A percentile compares a stretch with the other conserved stretches of the same genome.
Conservation (phyloP, 2,888 invertebrate genomes). For the Nomada flava region DNA sequence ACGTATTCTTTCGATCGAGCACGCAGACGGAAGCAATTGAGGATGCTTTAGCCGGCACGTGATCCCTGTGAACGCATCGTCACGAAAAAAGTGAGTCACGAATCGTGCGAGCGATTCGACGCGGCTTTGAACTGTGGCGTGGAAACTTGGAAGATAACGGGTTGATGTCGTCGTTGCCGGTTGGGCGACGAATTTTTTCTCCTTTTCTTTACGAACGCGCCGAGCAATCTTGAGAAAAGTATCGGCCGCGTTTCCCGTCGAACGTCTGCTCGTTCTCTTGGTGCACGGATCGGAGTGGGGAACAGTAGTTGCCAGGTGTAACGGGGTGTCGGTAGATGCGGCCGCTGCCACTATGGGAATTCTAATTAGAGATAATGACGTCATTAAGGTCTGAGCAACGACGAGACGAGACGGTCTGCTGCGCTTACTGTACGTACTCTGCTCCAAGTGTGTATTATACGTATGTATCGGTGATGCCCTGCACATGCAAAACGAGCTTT, state of each 20-base stretch:
- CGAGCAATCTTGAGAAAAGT: too few species aligned
- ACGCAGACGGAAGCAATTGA: too few species aligned
- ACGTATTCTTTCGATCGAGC: too few species aligned
- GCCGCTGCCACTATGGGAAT: constrained; percentile 72
- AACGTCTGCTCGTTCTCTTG: constrained; percentile 5
- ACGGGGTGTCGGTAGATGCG: constrained; percentile 56
- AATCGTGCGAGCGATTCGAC: constrained; percentile 14
- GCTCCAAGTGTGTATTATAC: constrained; percentile 29
- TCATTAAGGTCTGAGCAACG: constrained; percentile 81
- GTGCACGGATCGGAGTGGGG: constrained; percentile 3
- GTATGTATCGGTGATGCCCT: constrained; percentile 16
- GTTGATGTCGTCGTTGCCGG: too few species aligned
- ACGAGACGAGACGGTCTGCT: constrained; percentile 80
- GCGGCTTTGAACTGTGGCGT: constrained; percentile 43
- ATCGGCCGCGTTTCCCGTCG: constrained; percentile 24
- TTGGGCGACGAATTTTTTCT: too few species aligned
- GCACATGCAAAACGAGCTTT: constrained; percentile 54
- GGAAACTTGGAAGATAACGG: not conserved
- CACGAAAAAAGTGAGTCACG: constrained; percentile 1
- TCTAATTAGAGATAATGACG: constrained; percentile 82
- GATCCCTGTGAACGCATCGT: too few species aligned
- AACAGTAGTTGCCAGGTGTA: constrained; percentile 53
- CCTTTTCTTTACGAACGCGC: not conserved
- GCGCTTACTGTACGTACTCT: constrained; percentile 74
- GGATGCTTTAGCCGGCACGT: too few species aligned